phyloP scores from a whole-genome alignment of 2,888 invertebrate genomes.

The Thymelicus sylvestris region DNA sequence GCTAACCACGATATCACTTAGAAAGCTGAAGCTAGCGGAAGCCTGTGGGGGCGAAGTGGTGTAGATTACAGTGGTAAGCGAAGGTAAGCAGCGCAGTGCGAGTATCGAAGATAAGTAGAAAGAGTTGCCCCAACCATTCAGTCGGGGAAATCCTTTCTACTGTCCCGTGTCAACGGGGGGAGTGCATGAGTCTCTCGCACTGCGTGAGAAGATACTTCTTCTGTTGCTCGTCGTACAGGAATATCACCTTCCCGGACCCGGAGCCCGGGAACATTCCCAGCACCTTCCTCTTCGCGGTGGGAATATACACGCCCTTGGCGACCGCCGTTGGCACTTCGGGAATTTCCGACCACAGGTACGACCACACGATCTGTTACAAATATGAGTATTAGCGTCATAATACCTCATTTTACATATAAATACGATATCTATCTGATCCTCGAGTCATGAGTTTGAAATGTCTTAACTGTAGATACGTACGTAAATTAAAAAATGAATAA shows the following conservation, averaged over 20 bases:
- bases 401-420: background rate
- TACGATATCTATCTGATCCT: no score
- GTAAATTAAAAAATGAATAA: no score
- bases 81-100: constrained; percentile 70
- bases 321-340: constrained; percentile 87
- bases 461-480: no score
- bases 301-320: constrained; percentile 88
- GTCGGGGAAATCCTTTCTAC: constrained; percentile 69
- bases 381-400: background rate
- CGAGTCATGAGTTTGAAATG: no score
- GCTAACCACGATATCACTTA: constrained; percentile 16
- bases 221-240: constrained; percentile 76
- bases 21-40: constrained; percentile 56
- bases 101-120: constrained; percentile 75
- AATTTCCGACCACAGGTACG: constrained; percentile 91
- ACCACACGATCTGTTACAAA: constrained; percentile 87
- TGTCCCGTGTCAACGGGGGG: constrained; percentile 74
- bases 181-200: constrained; percentile 69
- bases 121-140: constrained; percentile 66
- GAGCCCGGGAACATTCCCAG: constrained; percentile 86
- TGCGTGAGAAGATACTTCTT: constrained; percentile 74
- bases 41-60: constrained; percentile 69
- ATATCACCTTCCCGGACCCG: constrained; percentile 86
- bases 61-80: constrained; percentile 75
- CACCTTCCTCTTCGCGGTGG: constrained; percentile 85